These are phyloP conservation scores for Leptogaster cylindrica DNA, from an alignment of 2,888 invertebrate species.

Conservation along the genomic window DNA sequence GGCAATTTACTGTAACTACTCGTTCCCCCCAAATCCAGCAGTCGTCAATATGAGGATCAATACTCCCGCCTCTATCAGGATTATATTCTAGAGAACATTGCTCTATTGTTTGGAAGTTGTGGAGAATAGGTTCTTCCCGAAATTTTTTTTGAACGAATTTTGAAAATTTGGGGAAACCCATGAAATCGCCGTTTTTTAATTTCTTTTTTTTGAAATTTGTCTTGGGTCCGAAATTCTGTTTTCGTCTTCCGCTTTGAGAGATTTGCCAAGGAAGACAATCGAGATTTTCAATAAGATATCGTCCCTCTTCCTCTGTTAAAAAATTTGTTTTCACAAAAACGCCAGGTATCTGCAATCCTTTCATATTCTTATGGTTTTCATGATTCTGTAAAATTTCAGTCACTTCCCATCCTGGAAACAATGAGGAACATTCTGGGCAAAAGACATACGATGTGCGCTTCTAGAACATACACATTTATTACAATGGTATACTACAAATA, in stretches of 20 bases:
- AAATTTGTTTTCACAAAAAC: constrained; percentile 76
- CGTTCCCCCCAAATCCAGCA: constrained; percentile 99
- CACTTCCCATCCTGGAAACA: constrained; percentile 77
- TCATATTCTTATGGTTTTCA: not conserved
- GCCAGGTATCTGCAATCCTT: constrained; percentile 66
- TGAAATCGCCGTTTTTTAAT: constrained; percentile 76
- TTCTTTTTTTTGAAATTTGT: constrained; percentile 97
- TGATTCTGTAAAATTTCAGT: constrained; percentile 60
- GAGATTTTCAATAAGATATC: constrained; percentile 69
- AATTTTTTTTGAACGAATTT: constrained; percentile 82
- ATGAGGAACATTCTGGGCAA: constrained; percentile 76
- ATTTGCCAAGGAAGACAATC: constrained; percentile 85
- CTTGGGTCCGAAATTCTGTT: constrained; percentile 98
- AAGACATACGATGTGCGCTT: constrained; percentile 72
- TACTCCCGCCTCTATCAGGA: constrained; percentile 85
- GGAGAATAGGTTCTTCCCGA: constrained; percentile 66
- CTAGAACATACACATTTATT: constrained; percentile 55
- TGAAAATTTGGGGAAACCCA: constrained; percentile 84
- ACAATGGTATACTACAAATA: not conserved
- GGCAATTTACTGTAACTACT: constrained; percentile 88
- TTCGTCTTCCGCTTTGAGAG: constrained; percentile 95
- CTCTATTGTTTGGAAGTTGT: constrained; percentile 83
- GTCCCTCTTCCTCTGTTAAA: constrained; percentile 73
- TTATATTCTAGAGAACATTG: constrained; percentile 96
- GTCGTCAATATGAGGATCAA: constrained; percentile 98